Evolutionary conservation across 2,113 vertebrate species (phyloP).

Genomic region (Eidolon helvum): DNA sequence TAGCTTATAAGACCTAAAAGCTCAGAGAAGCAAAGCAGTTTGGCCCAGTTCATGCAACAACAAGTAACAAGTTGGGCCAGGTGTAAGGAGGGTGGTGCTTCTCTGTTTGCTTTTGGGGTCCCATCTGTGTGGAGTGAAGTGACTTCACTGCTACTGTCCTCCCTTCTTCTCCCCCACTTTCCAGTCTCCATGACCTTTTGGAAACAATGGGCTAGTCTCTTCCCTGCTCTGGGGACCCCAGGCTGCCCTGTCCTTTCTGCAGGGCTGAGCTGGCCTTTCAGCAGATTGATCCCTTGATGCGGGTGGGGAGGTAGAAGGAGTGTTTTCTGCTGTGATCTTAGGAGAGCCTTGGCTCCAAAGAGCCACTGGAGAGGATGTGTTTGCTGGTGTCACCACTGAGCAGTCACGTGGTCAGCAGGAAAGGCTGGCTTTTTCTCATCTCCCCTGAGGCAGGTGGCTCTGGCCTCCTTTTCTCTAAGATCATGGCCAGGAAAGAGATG

Average conservation of each 20-base stretch:
- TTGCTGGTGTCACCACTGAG: neutral
- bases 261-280: neutral
- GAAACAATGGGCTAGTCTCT: neutral
- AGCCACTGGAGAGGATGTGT: neutral
- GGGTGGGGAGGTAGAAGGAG: neutral
- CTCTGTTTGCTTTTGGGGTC: neutral
- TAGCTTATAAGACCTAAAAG: neutral
- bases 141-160: neutral
- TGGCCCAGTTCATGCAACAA: neutral
- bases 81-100: neutral
- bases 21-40: neutral
- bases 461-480: neutral
- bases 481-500: neutral
- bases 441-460: neutral
- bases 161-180: neutral
- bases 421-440: neutral
- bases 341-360: neutral
- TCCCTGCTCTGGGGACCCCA: neutral
- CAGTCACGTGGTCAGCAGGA: neutral
- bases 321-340: neutral
- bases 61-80: neutral
- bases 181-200: neutral
- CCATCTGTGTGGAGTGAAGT: neutral
- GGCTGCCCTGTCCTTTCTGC: neutral
- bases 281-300: neutral